Base-by-base conservation (phyloP, 2,797 vertebrate species). In the Setipinna tenuifilis region DNA sequence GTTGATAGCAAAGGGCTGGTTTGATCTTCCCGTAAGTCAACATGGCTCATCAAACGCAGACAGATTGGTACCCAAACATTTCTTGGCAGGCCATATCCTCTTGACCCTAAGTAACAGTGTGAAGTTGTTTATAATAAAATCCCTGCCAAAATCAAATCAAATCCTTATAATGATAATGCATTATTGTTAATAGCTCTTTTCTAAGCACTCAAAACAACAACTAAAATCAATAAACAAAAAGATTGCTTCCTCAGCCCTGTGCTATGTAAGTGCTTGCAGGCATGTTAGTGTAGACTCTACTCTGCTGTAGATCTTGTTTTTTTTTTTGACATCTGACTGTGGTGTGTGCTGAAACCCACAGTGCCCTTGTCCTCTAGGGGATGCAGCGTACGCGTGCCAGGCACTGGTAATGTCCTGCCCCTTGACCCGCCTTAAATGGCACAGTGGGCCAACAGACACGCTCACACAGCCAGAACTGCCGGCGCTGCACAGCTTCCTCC, bases 21-120 rank as follows among this genome's bases (percentile, higher is more conserved):
- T 71, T 71, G 11, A 71, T 17, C 65, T 71, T 71, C 65, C 25
- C 31, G 65, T 35, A 71, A 71, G 25, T 71, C 65, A 71, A 31
- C 65, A 35, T 35, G 6, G 28, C 5, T 31, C 12, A 17, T 35
- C 65, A 6, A 6, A 71, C 31, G 6, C 6, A 35, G 65, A 71
- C 28, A n/a, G 25, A 71, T 31, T 31, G 14, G 25, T 25, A 31
- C 28, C 25, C 11, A 12, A 71, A 71, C 16, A 28, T 23, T 68
- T 3, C 11, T 14, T 71, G 65, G 65, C 65, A 31, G 28, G 62
- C 0, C 23, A 68, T 12, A 28, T 28, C 10, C n/a, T 65, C 23
- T 65, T 12, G n/a, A 10, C 35, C 23, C 14, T 54, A 0, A 12
- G 62, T 71, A 71, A 31, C 28, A 71, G 62, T 28, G 23, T 62